Evolutionary conservation across 2,888 invertebrate genomes (phyloP).

Genomic region (Sussaba pulchella): DNA sequence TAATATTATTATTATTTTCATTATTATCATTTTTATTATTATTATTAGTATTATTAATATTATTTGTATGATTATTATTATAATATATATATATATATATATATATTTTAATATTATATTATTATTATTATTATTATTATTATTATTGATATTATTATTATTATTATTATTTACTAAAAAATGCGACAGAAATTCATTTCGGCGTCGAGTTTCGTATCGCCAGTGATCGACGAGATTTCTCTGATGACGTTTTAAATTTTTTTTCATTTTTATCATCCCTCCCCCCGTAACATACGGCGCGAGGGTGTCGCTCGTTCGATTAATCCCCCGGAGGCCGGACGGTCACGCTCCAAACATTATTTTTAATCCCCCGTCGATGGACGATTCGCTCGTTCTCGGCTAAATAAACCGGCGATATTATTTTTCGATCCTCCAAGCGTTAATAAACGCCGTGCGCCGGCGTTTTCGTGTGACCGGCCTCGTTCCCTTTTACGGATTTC

Average conservation of each 20-base stretch:
- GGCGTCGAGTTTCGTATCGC: not conserved
- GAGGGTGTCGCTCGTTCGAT: slow-evolving; percentile 61
- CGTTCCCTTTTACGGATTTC: slow-evolving; percentile 6
- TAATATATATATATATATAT: too few species aligned
- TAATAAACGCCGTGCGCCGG: slow-evolving; percentile 64
- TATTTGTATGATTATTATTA: too few species aligned
- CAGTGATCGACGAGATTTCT: slow-evolving; percentile 28
- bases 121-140: too few species aligned
- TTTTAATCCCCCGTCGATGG: slow-evolving; percentile 81
- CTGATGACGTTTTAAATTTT: not conserved
- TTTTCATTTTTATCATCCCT: not conserved
- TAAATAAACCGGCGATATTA: slow-evolving; percentile 83
- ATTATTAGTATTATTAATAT: too few species aligned
- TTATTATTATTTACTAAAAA: too few species aligned
- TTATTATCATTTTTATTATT: too few species aligned
- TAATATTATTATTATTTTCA: too few species aligned
- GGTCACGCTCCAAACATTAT: slow-evolving; percentile 83
- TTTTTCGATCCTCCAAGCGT: slow-evolving; percentile 81
- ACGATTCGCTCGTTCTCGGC: slow-evolving; percentile 71
- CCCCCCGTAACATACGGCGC: slow-evolving; percentile 10
- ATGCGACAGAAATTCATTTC: not conserved
- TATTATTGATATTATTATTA: too few species aligned
- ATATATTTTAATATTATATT: too few species aligned
- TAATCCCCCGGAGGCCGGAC: slow-evolving; percentile 79
- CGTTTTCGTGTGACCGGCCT: slow-evolving; percentile 10